Evolutionary conservation across 2,113 vertebrate genomes (phyloP), one percentile per base, ranked within the genome.

Genomic region (Phaetusa simplex): DNA sequence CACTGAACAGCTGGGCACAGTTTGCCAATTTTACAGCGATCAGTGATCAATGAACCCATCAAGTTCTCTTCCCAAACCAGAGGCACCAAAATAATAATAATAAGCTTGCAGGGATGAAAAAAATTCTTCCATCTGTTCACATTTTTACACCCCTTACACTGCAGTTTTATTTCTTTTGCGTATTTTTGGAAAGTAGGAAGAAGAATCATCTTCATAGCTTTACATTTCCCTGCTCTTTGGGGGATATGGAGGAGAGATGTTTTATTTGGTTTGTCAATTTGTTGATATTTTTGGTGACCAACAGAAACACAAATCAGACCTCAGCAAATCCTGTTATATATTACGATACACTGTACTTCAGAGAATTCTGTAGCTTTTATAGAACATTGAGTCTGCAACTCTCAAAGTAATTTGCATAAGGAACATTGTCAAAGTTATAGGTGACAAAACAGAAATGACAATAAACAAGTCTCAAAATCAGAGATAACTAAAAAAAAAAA

Each of bases 41-140:
- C 70, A 79, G 85, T 40, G 50, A 95, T 93, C 92, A 93, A 66
- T 87, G 92, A 96, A 92, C 80, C 90, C 93, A 92, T 95, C 95
- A 98, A 97, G 95, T 97, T 97, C 96, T 97, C 95, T 97, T 97
- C 96, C 88, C 97, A 95, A 88, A 96, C 40, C 49, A 94, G 66
- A 95, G 86, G 53, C 52, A 86, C 45, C 53, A 91, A 88, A 90
- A 85, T 95, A 98, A 97, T 97, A 98, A 98, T 94, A 97, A 97
- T 83, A 97, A 94, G 70, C 94, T 97, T 97, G 95, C 94, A 95
- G 73, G 82, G 81, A 95, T 90, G 53, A 97, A 93, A 94, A 97
- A 96, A 96, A 93, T 73, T 89, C 87, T 95, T 97, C 97, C 97
- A 98, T 98, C 97, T 98, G 98, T 96, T 97, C 92, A 96, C 90